phyloP scores from a whole-genome alignment of 2,888 invertebrate species.

The Fragum fragum region DNA sequence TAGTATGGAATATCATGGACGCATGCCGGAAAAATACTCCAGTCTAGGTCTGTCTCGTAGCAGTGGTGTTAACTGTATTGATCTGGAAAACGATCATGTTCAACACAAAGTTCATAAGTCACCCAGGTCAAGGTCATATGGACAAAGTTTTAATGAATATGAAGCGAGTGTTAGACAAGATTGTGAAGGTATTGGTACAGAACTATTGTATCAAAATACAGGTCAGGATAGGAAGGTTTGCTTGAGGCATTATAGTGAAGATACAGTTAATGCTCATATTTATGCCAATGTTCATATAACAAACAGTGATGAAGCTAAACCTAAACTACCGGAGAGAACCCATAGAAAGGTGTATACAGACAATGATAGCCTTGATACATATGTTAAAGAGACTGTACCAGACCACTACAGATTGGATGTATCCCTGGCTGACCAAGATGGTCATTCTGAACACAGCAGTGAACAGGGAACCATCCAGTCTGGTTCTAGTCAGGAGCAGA shows the following conservation, averaged over 20 bases:
- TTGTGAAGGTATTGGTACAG: neutral
- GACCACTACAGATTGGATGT: slow-evolving; percentile 6
- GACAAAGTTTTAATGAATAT: slow-evolving; percentile 41
- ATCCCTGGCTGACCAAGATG: slow-evolving; percentile 41
- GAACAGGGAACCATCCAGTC: slow-evolving; percentile 52
- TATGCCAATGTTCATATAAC: slow-evolving; percentile 65
- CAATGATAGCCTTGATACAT: neutral
- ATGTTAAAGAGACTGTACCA: neutral
- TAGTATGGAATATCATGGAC: slow-evolving; percentile 81
- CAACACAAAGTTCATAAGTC: slow-evolving; percentile 26
- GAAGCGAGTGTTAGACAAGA: neutral
- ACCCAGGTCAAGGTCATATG: slow-evolving; percentile 57
- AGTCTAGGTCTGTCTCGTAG: slow-evolving; percentile 78
- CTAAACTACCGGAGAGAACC: slow-evolving; percentile 55
- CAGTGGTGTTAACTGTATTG: slow-evolving; percentile 85
- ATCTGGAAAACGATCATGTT: slow-evolving; percentile 63
- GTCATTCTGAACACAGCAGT: slow-evolving; percentile 55
- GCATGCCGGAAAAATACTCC: slow-evolving; percentile 79
- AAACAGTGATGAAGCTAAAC: slow-evolving; percentile 42
- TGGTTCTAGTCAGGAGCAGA: slow-evolving; percentile 56
- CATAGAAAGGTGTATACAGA: slow-evolving; percentile 21
- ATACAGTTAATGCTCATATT: slow-evolving; percentile 47
- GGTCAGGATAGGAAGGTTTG: neutral
- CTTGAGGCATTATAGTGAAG: neutral
- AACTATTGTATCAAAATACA: slow-evolving; percentile 6